Conservation (phyloP, 2,888 invertebrate genomes). For the Pterobdella sp. region DNA sequence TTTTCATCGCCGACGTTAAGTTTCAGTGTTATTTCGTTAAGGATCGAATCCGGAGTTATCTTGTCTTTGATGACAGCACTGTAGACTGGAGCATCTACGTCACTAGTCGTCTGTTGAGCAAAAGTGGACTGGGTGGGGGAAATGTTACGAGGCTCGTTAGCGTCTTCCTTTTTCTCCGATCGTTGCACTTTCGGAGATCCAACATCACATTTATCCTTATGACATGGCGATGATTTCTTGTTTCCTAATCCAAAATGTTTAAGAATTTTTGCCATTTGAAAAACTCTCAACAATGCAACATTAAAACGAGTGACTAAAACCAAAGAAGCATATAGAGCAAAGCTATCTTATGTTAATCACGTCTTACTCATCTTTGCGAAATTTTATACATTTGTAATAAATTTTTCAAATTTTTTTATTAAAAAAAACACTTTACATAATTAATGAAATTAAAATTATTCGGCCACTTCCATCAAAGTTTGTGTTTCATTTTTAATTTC, state of each 20-base stretch:
- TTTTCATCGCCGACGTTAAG: slow-evolving; percentile 23
- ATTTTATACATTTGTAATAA: slow-evolving; percentile 9
- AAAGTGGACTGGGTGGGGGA: not conserved
- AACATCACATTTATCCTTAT: slow-evolving; percentile 23
- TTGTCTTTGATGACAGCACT: slow-evolving; percentile 28
- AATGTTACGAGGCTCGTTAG: not conserved
- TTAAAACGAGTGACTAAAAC: slow-evolving; percentile 19
- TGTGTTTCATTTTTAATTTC: slow-evolving; percentile 12
- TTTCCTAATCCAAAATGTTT: slow-evolving; percentile 29
- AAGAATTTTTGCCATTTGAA: slow-evolving; percentile 27
- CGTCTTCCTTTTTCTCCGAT: not conserved
- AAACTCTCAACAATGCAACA: slow-evolving; percentile 6
- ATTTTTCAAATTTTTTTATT: not conserved
- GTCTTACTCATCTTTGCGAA: not conserved
- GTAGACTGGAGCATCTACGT: slow-evolving; percentile 14
- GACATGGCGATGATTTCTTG: slow-evolving; percentile 27
- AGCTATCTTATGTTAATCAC: slow-evolving; percentile 21
- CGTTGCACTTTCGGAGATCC: slow-evolving; percentile 18
- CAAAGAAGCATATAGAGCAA: slow-evolving; percentile 16
- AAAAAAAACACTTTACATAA: slow-evolving; percentile 2
- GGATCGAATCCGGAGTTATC: slow-evolving; percentile 23
- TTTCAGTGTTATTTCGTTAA: slow-evolving; percentile 23
- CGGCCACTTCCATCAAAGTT: slow-evolving; percentile 26
- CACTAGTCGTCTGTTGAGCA: not conserved
- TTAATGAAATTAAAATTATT: slow-evolving; percentile 17